These are phyloP conservation scores for Aegithalos caudatus DNA, from an alignment of 2,113 vertebrate genomes.

Conservation along the genomic window DNA sequence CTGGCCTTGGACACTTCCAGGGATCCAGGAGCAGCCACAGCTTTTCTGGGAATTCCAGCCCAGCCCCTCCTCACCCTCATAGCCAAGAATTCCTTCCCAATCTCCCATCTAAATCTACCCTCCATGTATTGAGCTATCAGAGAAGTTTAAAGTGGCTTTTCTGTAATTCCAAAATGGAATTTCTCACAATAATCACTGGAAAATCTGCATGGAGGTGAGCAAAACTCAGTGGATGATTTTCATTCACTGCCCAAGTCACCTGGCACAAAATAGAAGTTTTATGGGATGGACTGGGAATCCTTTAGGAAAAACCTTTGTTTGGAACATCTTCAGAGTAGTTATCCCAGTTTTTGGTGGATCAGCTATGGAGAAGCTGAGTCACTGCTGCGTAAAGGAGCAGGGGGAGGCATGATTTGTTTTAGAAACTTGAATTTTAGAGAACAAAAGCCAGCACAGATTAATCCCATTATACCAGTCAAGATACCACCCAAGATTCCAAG, in stretches of 20 bases:
- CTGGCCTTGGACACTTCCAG: background rate
- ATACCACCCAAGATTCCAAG: background rate
- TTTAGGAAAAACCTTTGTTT: fast-evolving
- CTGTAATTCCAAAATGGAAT: background rate
- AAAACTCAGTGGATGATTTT: background rate
- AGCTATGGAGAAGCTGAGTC: background rate
- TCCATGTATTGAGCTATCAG: background rate
- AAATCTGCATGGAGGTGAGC: background rate
- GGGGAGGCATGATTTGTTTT: background rate
- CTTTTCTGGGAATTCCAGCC: background rate
- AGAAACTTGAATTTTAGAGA: background rate
- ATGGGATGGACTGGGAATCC: background rate
- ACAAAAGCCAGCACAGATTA: background rate
- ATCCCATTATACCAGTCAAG: too few species aligned
- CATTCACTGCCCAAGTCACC: background rate
- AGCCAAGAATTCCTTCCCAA: background rate
- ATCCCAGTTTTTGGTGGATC: background rate
- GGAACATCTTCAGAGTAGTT: background rate
- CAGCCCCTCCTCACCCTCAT: background rate
- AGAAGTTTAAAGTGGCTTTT: background rate
- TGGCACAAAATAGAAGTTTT: background rate
- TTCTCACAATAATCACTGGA: background rate
- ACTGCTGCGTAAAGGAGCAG: background rate
- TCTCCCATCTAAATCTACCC: background rate
- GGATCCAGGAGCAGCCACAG: background rate